A percentile compares a stretch with the other conserved stretches of the same genome.
These are phyloP conservation scores for Delia radicum DNA, from an alignment of 1,140 invertebrate genomes.

Conservation along the genomic window DNA sequence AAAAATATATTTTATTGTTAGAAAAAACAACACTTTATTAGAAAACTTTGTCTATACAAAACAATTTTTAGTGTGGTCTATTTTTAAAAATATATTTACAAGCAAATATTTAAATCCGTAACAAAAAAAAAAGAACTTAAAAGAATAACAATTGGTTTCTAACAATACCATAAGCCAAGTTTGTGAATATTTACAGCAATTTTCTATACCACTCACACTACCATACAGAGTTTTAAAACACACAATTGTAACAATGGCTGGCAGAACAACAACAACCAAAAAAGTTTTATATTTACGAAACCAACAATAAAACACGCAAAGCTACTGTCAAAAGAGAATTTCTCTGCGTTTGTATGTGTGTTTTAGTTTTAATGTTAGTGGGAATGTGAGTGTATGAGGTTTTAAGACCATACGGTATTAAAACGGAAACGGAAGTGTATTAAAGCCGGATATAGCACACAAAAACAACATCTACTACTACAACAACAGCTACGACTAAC, in stretches of 20 bases:
- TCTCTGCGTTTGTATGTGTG: not conserved
- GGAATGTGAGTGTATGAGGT: not conserved
- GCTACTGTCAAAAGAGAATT: not conserved
- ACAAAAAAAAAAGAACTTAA: not conserved
- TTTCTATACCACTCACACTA: not conserved
- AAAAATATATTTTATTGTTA: no score
- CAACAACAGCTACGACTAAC: not conserved
- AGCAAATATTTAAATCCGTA: slow-evolving; percentile 13
- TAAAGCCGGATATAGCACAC: slow-evolving; percentile 20
- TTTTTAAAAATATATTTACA: not conserved
- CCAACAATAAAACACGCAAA: slow-evolving; percentile 1
- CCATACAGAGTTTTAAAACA: not conserved
- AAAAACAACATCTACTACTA: not conserved
- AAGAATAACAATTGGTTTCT: slow-evolving; percentile 17
- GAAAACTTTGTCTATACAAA: not conserved
- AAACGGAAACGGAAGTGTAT: slow-evolving; percentile 17
- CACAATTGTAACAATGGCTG: not conserved
- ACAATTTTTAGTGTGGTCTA: no score
- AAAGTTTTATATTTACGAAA: not conserved
- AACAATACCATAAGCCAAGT: slow-evolving; percentile 14
- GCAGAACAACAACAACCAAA: not conserved
- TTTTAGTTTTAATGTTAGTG: not conserved
- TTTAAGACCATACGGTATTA: slow-evolving; percentile 18
- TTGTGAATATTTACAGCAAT: not conserved
- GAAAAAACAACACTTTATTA: not conserved